Evolutionary conservation across 2,797 vertebrate species (phyloP), one percentile per base, ranked within the genome.

Genomic region (Podarcis siculus): DNA sequence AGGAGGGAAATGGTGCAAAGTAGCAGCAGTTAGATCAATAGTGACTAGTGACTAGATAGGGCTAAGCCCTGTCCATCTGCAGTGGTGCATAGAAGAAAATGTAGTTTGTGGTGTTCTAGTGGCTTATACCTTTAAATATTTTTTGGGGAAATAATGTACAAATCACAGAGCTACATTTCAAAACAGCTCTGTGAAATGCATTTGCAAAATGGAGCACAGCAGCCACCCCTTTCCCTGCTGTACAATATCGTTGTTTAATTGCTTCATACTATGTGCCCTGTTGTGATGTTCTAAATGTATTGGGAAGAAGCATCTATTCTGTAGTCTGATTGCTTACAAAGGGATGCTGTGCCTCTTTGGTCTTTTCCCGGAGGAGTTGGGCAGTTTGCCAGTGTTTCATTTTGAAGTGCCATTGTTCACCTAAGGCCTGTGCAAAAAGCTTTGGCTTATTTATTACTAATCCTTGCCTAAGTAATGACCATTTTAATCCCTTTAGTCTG

Each of bases 351-450:
- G 79, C 87, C 87, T 94, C 72, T 92, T 93, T 42, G 5, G 69
- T 89, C 90, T 93, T 95, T 94, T 96, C 95, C 96, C 96, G 95
- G 92, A 92, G 95, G 95, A 96, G 88, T 93, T 8, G 90, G 96
- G 96, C 95, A 95, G 94, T 95, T 95, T 96, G 95, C 96, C 96
- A 96, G 90, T 67, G 90, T 94, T 96, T 96, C 92, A 92, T 96
- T 96, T 95, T 94, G 94, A 93, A 97, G 95, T 91, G 93, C 90
- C 91, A 96, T 96, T 96, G 95, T 96, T 97, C 96, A 97, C 95
- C 95, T 94, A 93, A 67, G 92, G 93, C 80, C 94, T 96, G 89
- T 94, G 92, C 86, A 92, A 95, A 93, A 93, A 95, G 91, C 95
- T 94, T 92, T 87, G 92, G 92, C 89, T 95, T 95, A 94, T 93